Conservation (phyloP, 2,888 invertebrate species). For the Apamea monoglypha region DNA sequence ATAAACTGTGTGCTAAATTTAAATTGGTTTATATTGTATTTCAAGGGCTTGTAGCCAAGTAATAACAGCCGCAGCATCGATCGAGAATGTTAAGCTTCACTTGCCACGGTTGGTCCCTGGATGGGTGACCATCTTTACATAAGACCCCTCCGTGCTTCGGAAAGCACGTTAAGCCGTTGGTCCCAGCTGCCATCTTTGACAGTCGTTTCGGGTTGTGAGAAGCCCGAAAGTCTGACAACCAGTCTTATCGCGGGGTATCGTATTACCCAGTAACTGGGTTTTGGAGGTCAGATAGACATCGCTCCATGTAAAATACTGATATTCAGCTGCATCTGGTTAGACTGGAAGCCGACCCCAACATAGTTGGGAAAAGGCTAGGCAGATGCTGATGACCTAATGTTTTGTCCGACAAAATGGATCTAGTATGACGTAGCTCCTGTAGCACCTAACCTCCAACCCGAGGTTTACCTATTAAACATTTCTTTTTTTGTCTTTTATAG, state of each 20-base stretch:
- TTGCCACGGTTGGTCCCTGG: no score
- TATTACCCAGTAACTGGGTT: neutral
- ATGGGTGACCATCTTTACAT: neutral
- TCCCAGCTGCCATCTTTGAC: neutral
- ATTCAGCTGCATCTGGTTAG: neutral
- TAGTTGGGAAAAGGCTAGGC: neutral
- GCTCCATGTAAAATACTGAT: neutral
- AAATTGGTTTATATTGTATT: neutral
- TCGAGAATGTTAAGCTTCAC: neutral
- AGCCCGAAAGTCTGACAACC: no score
- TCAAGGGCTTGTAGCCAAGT: neutral
- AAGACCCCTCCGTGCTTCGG: no score
- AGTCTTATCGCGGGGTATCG: neutral
- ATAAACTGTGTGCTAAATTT: neutral
- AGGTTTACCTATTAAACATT: no score
- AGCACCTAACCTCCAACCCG: no score
- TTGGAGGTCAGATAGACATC: neutral
- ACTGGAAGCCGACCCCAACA: neutral
- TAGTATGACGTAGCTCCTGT: no score
- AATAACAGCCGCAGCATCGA: neutral
- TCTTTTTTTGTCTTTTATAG: neutral
- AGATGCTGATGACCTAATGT: no score
- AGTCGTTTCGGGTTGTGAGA: neutral
- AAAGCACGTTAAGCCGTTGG: neutral
- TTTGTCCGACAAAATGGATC: no score